Base-by-base conservation (phyloP, 1,140 invertebrate species). In the Pygmarrhopalites habei region DNA sequence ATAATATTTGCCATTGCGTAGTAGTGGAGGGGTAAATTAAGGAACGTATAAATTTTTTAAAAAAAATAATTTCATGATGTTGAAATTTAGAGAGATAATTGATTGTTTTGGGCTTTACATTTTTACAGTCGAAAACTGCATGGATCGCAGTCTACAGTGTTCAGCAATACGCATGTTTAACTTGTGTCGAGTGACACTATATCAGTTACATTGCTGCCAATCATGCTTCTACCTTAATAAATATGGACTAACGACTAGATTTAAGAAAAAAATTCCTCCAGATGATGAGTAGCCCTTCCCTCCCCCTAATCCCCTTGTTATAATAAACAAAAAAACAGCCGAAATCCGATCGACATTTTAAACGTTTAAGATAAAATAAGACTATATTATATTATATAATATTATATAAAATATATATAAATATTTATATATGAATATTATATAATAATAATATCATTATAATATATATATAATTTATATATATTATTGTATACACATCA, bases 151-250 rank as follows among this genome's bases (percentile, higher is more conserved):
- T 26, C 84, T 83, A 60, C 84, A 86, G 70, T 92, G 89, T 75
- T 81, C 82, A 67, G 88, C 88, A 73, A 87, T 90, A 17, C 84
- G 85, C 72, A 79, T 82, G 25, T 86, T 91, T 84, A 88, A 89
- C 73, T 82, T 92, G 79, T 92, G 90, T 76, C 84, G 84, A 56
- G 79, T 89, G 60, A 81, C 84, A 70, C 81, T 86, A 39, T 92
- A 91, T 75, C 84, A 86, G 74, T 82, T 85, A 69, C 88, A 88
- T 73, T 92, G 90, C 74, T 92, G 90, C 77, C 82, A 85, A 70
- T 87, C 89, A 57, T 92, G 89, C 73, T 80, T 71, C 57, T 69
- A 64, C 52, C 60, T 26, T n/a, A 64, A 47, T 19, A 44, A 39
- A 35, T 41, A 19, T 21, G 46, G 46, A 49, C 46, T 49, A 7